A percentile compares a stretch with the other conserved stretches of the same genome.
phyloP scores from a whole-genome alignment of 2,797 vertebrate genomes.

The Morelia viridis region DNA sequence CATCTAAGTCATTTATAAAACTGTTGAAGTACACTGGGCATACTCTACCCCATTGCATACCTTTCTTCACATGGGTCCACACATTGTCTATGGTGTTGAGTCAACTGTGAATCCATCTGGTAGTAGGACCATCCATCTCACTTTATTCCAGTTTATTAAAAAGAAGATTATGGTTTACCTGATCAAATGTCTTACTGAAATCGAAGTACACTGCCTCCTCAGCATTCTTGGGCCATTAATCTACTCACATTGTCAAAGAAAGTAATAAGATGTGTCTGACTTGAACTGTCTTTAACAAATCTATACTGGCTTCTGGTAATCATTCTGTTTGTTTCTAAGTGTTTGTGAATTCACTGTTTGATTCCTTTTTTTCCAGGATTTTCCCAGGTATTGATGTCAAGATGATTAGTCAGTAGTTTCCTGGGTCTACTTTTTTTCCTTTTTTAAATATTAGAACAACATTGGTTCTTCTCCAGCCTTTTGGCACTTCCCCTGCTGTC shows the following conservation, averaged over 20 bases:
- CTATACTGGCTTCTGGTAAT: neutral
- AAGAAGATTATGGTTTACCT: neutral
- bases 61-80: too few species aligned
- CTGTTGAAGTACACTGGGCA: too few species aligned
- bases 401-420: neutral
- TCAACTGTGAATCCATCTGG: neutral
- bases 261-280: neutral
- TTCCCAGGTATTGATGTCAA: neutral
- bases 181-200: neutral
- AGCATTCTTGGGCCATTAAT: neutral
- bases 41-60: too few species aligned
- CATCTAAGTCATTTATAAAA: too few species aligned
- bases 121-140: neutral
- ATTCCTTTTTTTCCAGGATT: neutral
- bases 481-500: too few species aligned
- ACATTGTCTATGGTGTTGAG: too few species aligned
- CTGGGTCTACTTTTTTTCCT: neutral
- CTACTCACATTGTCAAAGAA: neutral
- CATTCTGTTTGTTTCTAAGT: neutral
- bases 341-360: neutral
- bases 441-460: neutral
- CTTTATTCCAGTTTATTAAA: neutral
- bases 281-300: neutral
- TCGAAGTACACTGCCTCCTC: neutral
- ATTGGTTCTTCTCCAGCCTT: too few species aligned